Percentiles rank a stretch among this genome's conserved stretches.
Conservation (phyloP, 2,888 invertebrate species). For the Loripinus fragilis region DNA sequence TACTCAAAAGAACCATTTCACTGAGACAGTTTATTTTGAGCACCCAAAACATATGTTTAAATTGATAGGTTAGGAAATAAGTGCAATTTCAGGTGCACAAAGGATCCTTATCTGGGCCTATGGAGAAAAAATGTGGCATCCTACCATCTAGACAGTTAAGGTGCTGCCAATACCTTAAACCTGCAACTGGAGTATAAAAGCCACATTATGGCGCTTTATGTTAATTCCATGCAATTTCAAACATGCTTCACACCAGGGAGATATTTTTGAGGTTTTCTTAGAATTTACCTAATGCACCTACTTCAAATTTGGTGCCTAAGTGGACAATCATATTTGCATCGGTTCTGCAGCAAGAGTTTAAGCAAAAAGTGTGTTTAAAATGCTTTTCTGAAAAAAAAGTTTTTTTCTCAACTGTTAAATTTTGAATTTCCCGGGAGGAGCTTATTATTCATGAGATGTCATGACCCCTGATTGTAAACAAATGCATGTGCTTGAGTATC, state of each 20-base stretch:
- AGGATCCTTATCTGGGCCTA: no score
- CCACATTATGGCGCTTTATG: neutral
- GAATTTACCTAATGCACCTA: neutral
- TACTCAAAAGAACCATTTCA: no score
- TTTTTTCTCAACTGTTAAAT: neutral
- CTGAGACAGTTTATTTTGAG: no score
- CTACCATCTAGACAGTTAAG: no score
- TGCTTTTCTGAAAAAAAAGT: neutral
- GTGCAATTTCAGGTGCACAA: no score
- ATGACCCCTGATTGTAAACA: neutral
- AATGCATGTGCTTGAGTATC: neutral
- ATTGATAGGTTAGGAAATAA: no score
- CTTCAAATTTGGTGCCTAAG: neutral
- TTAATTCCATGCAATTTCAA: neutral
- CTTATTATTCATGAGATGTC: neutral
- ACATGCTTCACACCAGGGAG: neutral
- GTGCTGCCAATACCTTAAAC: slow-evolving; percentile 58
- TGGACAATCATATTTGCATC: neutral
- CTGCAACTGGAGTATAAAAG: slow-evolving; percentile 1
- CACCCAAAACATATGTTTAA: no score
- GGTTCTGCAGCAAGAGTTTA: neutral
- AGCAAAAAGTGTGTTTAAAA: neutral
- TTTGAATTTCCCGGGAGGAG: neutral
- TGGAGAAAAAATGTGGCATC: no score
- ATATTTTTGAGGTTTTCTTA: neutral